These are phyloP conservation scores for Nesoenas mayeri DNA, from an alignment of 2,113 vertebrate genomes.

Conservation along the genomic window DNA sequence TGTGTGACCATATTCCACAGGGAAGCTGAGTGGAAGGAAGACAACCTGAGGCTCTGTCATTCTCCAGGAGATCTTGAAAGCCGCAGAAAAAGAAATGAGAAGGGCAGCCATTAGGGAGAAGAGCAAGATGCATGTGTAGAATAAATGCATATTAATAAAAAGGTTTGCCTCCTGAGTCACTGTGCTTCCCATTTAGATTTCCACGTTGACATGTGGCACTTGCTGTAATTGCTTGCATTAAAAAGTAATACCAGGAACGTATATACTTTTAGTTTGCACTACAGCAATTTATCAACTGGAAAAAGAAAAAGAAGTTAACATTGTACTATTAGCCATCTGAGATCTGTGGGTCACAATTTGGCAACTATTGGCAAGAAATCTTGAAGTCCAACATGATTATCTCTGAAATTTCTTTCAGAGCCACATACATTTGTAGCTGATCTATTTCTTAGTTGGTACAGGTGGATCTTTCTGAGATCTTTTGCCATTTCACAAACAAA, in stretches of 20 bases:
- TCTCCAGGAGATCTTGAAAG: neutral
- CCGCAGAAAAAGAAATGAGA: neutral
- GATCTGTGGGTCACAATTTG: neutral
- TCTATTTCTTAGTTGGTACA: neutral
- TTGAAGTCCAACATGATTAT: neutral
- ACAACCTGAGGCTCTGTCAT: neutral
- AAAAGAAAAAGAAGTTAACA: neutral
- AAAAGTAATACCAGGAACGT: neutral
- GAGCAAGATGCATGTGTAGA: slow-evolving; percentile 7
- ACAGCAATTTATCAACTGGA: neutral
- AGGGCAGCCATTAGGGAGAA: neutral
- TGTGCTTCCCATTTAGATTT: neutral
- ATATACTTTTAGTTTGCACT: neutral
- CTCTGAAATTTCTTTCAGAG: neutral
- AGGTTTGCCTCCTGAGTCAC: slow-evolving; percentile 9
- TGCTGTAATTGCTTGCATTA: slow-evolving; percentile 1
- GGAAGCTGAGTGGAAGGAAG: accelerated
- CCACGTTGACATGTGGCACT: neutral
- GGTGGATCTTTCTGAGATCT: neutral
- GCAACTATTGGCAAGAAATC: neutral
- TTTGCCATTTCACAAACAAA: neutral
- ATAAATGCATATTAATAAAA: slow-evolving; percentile 27
- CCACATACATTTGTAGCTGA: neutral
- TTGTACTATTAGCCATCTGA: neutral
- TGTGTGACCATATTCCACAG: neutral